Base-by-base conservation (phyloP, 1,140 invertebrate species). In the Drosophila ohnishii region DNA sequence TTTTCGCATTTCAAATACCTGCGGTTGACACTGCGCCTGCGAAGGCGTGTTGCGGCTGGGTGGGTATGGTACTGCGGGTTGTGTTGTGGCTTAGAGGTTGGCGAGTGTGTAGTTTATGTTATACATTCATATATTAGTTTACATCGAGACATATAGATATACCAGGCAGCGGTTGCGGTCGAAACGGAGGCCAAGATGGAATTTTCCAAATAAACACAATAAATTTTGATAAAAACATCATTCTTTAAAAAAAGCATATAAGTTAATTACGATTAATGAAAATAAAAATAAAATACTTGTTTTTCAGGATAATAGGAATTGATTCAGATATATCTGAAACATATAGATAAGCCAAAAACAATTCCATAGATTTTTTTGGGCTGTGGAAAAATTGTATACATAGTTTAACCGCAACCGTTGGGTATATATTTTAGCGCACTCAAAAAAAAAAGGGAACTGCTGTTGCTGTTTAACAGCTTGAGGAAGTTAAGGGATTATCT, bases 1-100 rank as follows among this genome's bases (percentile, higher is more conserved):
- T 71, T 71, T 71, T 71, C 69, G 44, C 69, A 42, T 72, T 59
- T 72, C 53, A 50, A 71, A 71, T 72, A 56, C 53, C 48, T 71
- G 67, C 40, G 44, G 51, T 39, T 69, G 64, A 51, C 55, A 69
- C 50, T 32, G 40, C 63, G 42, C 53, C 42, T 34, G 28, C 35
- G 25, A 45, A 39, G 40, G 51, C 65, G 32, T 22, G 37, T 28
- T 71, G 67, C 35, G 40, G 63, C 47, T 10, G 63, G 34, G 51
- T n/a, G 19, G 37, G 37, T 10, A 37, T 55, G 51, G 14, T 34
- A 8, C 53, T 42, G 39, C 19, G 14, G 28, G 13, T 40, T 22
- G 37, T 11, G 22, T 35, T 62, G 35, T 35, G 65, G 65, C 19
- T 42, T 25, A 25, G 44, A 10, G 34, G 35, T 53, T 47, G 51